A percentile compares a stretch with the other conserved stretches of the same genome.
Evolutionary conservation across 2,888 invertebrate genomes (phyloP).

Genomic region (Ochropleura leucogaster): DNA sequence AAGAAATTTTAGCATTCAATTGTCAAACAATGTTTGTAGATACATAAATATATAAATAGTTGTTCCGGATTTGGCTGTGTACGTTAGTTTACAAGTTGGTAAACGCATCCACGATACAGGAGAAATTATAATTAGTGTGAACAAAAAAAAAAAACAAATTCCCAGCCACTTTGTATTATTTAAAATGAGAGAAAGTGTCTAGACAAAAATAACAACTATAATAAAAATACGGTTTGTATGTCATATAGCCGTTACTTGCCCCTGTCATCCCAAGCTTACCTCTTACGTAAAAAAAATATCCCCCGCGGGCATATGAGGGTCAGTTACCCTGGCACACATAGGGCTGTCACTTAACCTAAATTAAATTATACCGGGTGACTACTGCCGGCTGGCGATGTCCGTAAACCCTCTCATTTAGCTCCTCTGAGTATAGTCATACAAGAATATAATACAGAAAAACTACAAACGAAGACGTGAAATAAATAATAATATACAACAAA

Average conservation of each 20-base stretch:
- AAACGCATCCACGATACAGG: too few species aligned
- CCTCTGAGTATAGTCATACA: slow-evolving; percentile 24
- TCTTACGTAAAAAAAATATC: slow-evolving; percentile 53
- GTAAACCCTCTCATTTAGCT: slow-evolving; percentile 52
- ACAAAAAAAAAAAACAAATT: too few species aligned
- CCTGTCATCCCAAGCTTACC: slow-evolving; percentile 32
- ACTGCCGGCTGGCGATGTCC: slow-evolving; percentile 30
- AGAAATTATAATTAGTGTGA: too few species aligned
- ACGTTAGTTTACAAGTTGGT: too few species aligned
- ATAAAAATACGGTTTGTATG: slow-evolving; percentile 34
- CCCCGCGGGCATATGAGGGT: slow-evolving; percentile 41
- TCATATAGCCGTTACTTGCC: slow-evolving; percentile 30
- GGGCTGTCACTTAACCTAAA: slow-evolving; percentile 67
- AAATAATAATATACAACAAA: not conserved
- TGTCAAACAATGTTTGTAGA: too few species aligned
- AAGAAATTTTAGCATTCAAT: too few species aligned
- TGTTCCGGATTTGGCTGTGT: too few species aligned
- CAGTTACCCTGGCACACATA: slow-evolving; percentile 52
- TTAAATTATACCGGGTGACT: slow-evolving; percentile 59
- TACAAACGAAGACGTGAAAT: not conserved
- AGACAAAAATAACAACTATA: slow-evolving; percentile 25
- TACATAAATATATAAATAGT: too few species aligned
- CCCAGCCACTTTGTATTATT: too few species aligned
- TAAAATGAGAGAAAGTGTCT: not conserved
- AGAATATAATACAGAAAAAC: slow-evolving; percentile 11